Evolutionary conservation across 2,888 invertebrate species (phyloP).

Genomic region (Petrolisthes cinctipes): DNA sequence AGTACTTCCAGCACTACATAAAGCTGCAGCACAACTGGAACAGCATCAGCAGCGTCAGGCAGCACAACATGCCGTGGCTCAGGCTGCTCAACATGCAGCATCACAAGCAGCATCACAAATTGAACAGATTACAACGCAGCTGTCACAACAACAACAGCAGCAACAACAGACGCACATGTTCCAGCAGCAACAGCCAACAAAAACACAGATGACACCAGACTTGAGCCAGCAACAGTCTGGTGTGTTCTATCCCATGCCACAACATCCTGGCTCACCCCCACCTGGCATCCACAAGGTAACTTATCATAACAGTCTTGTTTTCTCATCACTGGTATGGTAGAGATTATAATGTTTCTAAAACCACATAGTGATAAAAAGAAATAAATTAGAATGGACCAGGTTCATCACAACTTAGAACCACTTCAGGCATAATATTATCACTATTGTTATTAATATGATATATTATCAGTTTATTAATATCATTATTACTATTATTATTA

Average conservation of each 20-base stretch:
- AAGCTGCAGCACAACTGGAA: constrained; percentile 43
- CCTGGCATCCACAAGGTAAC: constrained; percentile 6
- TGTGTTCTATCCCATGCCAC: constrained; percentile 54
- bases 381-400: too few species aligned
- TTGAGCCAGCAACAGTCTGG: constrained; percentile 45
- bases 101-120: constrained; percentile 20
- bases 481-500: constrained; percentile 31
- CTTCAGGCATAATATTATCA: not conserved
- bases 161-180: constrained; percentile 12
- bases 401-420: not conserved
- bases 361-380: too few species aligned
- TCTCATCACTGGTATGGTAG: too few species aligned
- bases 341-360: too few species aligned
- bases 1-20: constrained; percentile 38
- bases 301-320: too few species aligned
- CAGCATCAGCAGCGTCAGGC: constrained; percentile 49
- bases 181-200: not conserved
- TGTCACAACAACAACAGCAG: constrained; percentile 24
- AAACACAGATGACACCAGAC: constrained; percentile 5
- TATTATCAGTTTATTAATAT: not conserved
- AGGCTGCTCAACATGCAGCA: constrained; percentile 26
- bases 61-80: constrained; percentile 32
- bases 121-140: constrained; percentile 24
- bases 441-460: constrained; percentile 11
- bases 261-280: constrained; percentile 47